A percentile compares a stretch with the other conserved stretches of the same genome.
phyloP scores from a whole-genome alignment of 2,113 vertebrate species.

The Prionailurus bengalensis region DNA sequence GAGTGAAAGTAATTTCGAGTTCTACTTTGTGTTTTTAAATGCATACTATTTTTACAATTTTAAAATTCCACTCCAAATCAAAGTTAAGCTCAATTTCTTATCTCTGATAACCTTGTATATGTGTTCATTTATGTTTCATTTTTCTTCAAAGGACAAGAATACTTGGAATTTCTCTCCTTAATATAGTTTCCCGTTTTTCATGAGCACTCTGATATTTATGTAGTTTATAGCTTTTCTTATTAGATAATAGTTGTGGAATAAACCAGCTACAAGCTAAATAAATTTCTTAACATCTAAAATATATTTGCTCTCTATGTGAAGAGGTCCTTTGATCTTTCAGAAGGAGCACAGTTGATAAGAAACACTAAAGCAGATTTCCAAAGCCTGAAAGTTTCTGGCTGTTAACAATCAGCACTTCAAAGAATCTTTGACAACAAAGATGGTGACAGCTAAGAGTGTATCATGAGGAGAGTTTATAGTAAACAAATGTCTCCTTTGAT shows the following conservation, averaged over 20 bases:
- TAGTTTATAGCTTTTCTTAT: not conserved
- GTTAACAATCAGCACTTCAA: constrained; percentile 77
- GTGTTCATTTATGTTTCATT: constrained; percentile 13
- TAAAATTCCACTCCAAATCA: constrained; percentile 45
- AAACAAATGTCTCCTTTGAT: constrained; percentile 75
- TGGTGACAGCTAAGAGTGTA: constrained; percentile 61
- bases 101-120: not conserved
- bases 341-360: constrained; percentile 58
- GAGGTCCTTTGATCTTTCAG: constrained; percentile 52
- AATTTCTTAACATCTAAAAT: not conserved
- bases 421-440: constrained; percentile 67
- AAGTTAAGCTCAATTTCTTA: constrained; percentile 40
- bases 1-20: constrained; percentile 38
- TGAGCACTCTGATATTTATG: not conserved
- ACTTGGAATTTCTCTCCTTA: not conserved
- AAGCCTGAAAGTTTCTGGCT: constrained; percentile 17
- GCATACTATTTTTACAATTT: not conserved
- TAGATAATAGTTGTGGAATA: not conserved
- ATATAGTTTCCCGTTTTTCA: not conserved
- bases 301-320: not conserved
- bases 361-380: not conserved
- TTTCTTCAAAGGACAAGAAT: constrained; percentile 30
- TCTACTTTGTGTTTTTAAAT: constrained; percentile 43
- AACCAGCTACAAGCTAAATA: constrained; percentile 19
- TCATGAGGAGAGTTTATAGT: constrained; percentile 64